Base-by-base conservation (phyloP, 2,797 vertebrate species). In the Chelonia mydas region DNA sequence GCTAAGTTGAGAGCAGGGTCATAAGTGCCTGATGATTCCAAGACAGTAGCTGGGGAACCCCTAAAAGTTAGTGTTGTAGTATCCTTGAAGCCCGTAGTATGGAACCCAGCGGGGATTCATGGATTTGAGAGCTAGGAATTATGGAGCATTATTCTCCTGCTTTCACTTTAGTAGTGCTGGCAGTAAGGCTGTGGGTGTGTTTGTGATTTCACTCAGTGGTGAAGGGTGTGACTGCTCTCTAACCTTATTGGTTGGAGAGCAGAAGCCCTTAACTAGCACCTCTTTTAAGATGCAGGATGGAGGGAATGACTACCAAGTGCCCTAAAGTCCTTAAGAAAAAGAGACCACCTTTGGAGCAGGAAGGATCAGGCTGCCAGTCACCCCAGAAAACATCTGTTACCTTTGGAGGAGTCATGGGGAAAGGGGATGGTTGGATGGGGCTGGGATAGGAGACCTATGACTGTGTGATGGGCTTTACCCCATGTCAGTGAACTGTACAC, bases 401-500 rank as follows among this genome's bases (percentile, higher is more conserved):
- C 27, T n/a, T 15, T 55, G 12, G 28, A 77, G 37, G 12, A 55
- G 19, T 54, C 53, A 23, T 41, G 11, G 1, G 65, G n/a, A 68
- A 68, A 68, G 7, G 12, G 5, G 11, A 47, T 15, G 13, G 7
- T 53, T 74, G 83, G 28, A 27, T 33, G 19, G 51, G 31, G 74
- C 53, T 41, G 25, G 21, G 55, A 79, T 28, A 51, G 89, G 65
- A 61, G n/a, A n/a, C 41, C 65, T 74, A n/a, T 79, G 86, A n/a
- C 21, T 68, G 16, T 61, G 33, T 41, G 53, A 37, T 68, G 21
- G 65, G 37, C 65, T 41, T 72, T 72, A 23, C 19, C 65, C 37
- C 10, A 72, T 41, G 10, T 72, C 65, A 11, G n/a, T 5, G 6
- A 79, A n/a, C 0, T 0, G 7, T 4, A 17, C 7, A 10, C 19